Conservation (phyloP, 2,888 invertebrate species). For the Gisinianus flammeolus region DNA sequence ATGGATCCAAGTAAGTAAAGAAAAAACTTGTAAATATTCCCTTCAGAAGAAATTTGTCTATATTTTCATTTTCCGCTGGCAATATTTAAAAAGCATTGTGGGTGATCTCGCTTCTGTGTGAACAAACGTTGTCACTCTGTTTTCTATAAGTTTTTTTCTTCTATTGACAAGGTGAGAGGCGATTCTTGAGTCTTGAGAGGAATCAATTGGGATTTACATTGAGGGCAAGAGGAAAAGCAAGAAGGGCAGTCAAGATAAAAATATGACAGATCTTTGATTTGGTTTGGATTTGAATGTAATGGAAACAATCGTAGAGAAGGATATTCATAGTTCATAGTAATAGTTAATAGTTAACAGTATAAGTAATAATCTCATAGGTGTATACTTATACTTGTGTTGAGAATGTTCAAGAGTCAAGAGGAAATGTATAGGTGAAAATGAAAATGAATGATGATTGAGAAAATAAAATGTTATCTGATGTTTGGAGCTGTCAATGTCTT, state of each 20-base stretch:
- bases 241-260: not conserved
- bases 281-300: too few species aligned
- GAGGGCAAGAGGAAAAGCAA: not conserved
- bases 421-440: slow-evolving; percentile 7
- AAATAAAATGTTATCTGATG: slow-evolving; percentile 52
- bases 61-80: too few species aligned
- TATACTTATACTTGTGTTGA: too few species aligned
- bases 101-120: slow-evolving; percentile 36
- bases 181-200: slow-evolving; percentile 1
- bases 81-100: too few species aligned
- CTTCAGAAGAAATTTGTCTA: too few species aligned
- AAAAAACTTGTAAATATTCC: too few species aligned
- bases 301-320: too few species aligned
- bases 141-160: too few species aligned
- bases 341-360: not conserved
- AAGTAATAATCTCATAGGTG: not conserved
- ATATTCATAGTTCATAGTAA: too few species aligned
- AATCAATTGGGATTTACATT: too few species aligned
- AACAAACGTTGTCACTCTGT: slow-evolving; percentile 16
- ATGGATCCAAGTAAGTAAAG: too few species aligned
- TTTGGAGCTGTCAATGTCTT: slow-evolving; percentile 51
- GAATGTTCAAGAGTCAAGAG: not conserved
- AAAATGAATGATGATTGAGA: slow-evolving; percentile 48
- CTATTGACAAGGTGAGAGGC: slow-evolving; percentile 1
- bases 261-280: slow-evolving; percentile 2